Conservation (phyloP, 2,113 vertebrate species). For the Mesitornis unicolor region DNA sequence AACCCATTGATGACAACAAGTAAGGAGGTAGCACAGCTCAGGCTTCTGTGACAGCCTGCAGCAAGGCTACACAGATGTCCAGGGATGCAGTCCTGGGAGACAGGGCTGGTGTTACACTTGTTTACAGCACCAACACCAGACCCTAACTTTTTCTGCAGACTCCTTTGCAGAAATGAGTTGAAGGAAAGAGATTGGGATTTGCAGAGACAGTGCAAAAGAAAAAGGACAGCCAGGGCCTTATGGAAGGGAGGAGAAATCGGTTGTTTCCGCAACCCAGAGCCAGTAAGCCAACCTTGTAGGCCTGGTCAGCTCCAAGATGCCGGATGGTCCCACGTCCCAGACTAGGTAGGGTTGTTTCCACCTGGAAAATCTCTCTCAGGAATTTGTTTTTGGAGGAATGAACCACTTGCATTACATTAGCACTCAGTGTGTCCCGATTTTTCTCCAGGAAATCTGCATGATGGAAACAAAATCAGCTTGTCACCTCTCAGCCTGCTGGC, state of each 20-base stretch:
- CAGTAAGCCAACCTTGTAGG: conserved; percentile 71
- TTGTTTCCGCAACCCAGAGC: not conserved
- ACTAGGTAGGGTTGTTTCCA: conserved; percentile 45
- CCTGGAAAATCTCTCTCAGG: conserved; percentile 82
- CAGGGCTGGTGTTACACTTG: not conserved
- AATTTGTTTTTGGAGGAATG: conserved; percentile 88
- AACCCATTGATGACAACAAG: not conserved
- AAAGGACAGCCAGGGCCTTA: not conserved
- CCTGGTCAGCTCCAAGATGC: conserved; percentile 39
- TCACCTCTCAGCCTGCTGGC: not conserved
- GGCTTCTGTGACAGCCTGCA: not conserved
- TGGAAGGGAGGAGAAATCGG: not conserved
- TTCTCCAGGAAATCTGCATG: conserved; percentile 92
- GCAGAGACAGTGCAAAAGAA: not conserved
- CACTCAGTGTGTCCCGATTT: conserved; percentile 88
- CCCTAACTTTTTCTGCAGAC: not conserved
- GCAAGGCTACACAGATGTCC: not conserved
- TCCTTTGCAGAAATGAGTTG: not conserved
- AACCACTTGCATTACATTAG: conserved; percentile 83
- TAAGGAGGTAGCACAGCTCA: fast-evolving
- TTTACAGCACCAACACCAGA: not conserved
- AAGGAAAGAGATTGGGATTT: not conserved
- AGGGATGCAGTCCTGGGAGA: not conserved
- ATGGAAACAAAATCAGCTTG: not conserved
- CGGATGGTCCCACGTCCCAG: conserved; percentile 63